phyloP scores from a whole-genome alignment of 2,797 vertebrate species.

The Meriones psammophilus region DNA sequence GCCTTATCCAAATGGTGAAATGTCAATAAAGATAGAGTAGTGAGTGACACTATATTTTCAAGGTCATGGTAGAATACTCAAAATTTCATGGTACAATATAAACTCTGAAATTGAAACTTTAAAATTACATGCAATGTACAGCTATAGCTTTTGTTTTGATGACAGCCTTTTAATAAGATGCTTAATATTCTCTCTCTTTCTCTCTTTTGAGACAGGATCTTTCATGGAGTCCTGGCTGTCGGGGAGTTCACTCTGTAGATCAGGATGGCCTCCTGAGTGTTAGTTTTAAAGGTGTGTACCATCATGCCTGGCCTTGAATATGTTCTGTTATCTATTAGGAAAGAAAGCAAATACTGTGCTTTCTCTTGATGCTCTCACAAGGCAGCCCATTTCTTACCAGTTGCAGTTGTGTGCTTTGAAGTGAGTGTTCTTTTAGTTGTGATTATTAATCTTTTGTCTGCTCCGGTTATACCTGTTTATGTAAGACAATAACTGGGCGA shows the following conservation, averaged over 20 bases:
- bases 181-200: constrained; percentile 10
- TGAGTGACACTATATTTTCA: not conserved
- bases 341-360: not conserved
- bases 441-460: constrained; percentile 61
- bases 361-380: constrained; percentile 49
- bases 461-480: constrained; percentile 53
- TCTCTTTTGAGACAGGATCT: not conserved
- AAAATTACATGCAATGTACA: not conserved
- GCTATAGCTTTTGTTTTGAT: constrained; percentile 26
- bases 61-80: not conserved
- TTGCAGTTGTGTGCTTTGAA: constrained; percentile 2
- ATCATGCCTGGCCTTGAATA: not conserved
- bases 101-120: constrained; percentile 36
- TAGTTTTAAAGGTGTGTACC: not conserved
- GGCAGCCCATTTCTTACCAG: not conserved
- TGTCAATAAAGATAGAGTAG: not conserved
- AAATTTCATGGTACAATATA: not conserved
- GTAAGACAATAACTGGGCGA: constrained; percentile 15
- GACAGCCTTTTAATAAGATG: constrained; percentile 35
- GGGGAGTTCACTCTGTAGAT: not conserved
- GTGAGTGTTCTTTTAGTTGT: constrained; percentile 37
- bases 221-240: not conserved
- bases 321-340: not conserved
- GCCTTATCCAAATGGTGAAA: not conserved
- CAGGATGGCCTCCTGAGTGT: not conserved